Base-by-base conservation (phyloP, 2,797 vertebrate genomes). In the Phrynocephalus vlangalii region DNA sequence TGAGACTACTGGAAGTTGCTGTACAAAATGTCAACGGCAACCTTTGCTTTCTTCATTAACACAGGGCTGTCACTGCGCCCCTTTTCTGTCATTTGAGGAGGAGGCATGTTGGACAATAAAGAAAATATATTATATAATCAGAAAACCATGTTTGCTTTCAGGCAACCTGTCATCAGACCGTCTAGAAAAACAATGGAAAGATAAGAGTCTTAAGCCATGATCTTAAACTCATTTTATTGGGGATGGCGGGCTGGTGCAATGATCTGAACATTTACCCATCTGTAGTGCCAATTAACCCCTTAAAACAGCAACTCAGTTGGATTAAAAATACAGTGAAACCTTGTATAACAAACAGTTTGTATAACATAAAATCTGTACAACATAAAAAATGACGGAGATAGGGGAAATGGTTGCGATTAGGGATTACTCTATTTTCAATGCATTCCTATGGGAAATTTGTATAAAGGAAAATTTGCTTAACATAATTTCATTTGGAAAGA, bases 211-310 rank as follows among this genome's bases (percentile, higher is more conserved):
- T 79, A 24, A 10, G 33, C 72, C 33, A 7, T 15, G 6, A 15
- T 72, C 16, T n/a, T 11, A 33, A 84, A 67, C 38, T 80, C 68
- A n/a, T 22, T 7, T 0, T 6, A 22, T 20, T 20, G 44, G 3
- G 60, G 44, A 52, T 72, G 28, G 38, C 48, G 24, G 30, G 7
- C 10, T 6, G 4, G 8, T 15, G 3, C 68, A 56, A 10, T 75
- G 60, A 80, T 75, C 56, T 68, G 77, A 88, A 75, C 70, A 56
- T 6, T 87, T 83, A 1, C n/a, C 3, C 83, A 1, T 85, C 0
- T 80, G 3, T 15, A 78, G 38, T 48, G 50, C 78, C 85, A 90
- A 16, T 89, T 81, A 50, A 86, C 86, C 76, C 76, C 4, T 87
- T 38, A 87, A 76, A 85, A 63, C 60, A 77, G 70, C 3, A 3